Conservation (phyloP, 1,140 invertebrate species). For the Habropoda laboriosa region DNA sequence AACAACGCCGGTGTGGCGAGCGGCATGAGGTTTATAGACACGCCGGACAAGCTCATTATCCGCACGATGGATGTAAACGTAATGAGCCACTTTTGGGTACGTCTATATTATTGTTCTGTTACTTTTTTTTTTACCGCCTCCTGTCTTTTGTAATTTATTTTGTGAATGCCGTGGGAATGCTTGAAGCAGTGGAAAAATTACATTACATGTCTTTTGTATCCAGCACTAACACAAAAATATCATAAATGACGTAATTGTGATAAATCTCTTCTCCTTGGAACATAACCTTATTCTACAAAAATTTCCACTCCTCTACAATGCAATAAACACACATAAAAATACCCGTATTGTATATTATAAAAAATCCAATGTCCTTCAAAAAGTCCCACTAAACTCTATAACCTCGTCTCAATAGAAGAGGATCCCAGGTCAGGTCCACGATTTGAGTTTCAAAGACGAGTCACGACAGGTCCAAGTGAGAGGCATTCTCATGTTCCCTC, state of each 20-base stretch:
- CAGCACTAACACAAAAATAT: too few species aligned
- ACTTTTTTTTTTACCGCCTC: neutral
- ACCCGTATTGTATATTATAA: too few species aligned
- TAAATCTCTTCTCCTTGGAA: too few species aligned
- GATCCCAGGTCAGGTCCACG: neutral
- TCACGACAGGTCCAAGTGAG: slow-evolving; percentile 65
- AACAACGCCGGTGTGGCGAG: slow-evolving; percentile 97
- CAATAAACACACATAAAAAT: too few species aligned
- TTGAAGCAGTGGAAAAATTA: too few species aligned
- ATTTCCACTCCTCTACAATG: too few species aligned
- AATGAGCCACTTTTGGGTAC: slow-evolving; percentile 90
- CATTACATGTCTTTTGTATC: too few species aligned
- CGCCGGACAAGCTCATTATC: slow-evolving; percentile 90
- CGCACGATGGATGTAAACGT: slow-evolving; percentile 90
- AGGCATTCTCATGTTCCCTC: slow-evolving; percentile 67
- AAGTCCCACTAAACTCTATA: neutral
- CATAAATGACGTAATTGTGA: too few species aligned
- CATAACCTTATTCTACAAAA: too few species aligned
- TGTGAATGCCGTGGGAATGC: neutral
- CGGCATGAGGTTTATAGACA: slow-evolving; percentile 91
- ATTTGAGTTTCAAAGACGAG: neutral
- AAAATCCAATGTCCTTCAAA: neutral
- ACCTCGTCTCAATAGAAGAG: neutral
- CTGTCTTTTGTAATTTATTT: neutral
- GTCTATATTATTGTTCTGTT: slow-evolving; percentile 60